Evolutionary conservation across 2,797 vertebrate genomes (phyloP), one percentile per base, ranked within the genome.

Genomic region (Halcyon smyrnensis): DNA sequence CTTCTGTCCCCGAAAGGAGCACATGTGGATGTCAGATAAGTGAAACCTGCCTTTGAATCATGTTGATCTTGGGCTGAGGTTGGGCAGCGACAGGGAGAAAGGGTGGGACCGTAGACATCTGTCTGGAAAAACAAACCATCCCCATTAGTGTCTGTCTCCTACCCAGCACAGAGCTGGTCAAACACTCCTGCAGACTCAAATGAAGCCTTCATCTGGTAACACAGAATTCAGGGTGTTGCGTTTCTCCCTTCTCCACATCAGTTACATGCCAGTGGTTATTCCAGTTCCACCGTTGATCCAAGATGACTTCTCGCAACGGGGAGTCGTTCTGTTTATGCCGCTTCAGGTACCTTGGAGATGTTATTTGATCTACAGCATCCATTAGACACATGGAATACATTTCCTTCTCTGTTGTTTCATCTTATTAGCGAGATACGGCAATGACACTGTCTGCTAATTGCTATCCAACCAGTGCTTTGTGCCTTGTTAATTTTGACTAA

Each of bases 401-500:
- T 95, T 94, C 45, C 34, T 93, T 92, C 84, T 85, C 92, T 50
- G 64, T 73, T 83, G 53, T 92, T 96, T 89, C 81, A 87, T 95
- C 95, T 89, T 95, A 95, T 95, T 95, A 96, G 90, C 24, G 87
- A 94, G 88, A 94, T 84, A 64, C 9, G 39, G 80, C 87, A 79
- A 76, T 94, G 96, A 93, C 93, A 90, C 82, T 82, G 60, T 46
- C 90, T 95, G 91, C 83, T 97, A 96, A 97, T 96, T 97, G 93
- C 94, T 63, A 79, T 36, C 85, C 88, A 84, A 21, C 91, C 64
- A 79, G 36, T 74, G 81, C 70, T 95, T 96, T 89, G 81, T 87
- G 93, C 79, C 93, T 95, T 95, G 95, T 94, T 96, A 96, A 95
- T 96, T 96, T 91, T 89, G 91, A 90, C 83, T 90, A 82, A 87